Evolutionary conservation across 92 coral and sea anemone genomes (phyloP).

Genomic region (Heliopora coerulea): DNA sequence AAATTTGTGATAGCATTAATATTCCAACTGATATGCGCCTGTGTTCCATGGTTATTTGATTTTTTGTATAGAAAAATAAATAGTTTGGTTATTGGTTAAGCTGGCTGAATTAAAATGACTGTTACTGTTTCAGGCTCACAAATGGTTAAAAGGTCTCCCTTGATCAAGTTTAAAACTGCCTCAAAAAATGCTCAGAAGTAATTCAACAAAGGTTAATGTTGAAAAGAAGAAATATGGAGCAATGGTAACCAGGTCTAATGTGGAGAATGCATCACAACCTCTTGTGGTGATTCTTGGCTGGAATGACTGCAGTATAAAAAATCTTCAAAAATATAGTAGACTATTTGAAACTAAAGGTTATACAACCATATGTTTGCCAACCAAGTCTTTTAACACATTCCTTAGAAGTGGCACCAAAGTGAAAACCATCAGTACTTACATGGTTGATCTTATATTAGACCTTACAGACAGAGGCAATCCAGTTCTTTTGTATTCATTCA

Average conservation of each 20-base stretch:
- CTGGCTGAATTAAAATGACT: too few species aligned
- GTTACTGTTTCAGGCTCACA: neutral
- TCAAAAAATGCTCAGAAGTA: neutral
- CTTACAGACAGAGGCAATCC: constrained; percentile 59
- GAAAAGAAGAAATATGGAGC: constrained; percentile 56
- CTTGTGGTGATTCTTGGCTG: constrained; percentile 89
- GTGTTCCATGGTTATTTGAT: too few species aligned
- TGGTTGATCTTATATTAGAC: constrained; percentile 55
- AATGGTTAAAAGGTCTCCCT: neutral
- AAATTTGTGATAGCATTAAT: too few species aligned
- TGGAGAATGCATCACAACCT: constrained; percentile 45
- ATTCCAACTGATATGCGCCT: too few species aligned
- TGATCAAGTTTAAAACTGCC: neutral
- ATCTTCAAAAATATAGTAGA: constrained; percentile 74
- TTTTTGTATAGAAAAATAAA: neutral
- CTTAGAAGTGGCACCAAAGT: constrained; percentile 62
- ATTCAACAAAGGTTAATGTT: neutral
- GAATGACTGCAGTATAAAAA: constrained; percentile 79
- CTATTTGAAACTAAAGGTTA: constrained; percentile 72
- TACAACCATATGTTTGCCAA: constrained; percentile 70
- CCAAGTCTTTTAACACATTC: constrained; percentile 76
- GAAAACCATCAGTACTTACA: constrained; percentile 56
- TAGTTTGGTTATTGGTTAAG: neutral
- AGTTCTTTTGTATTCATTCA: constrained; percentile 66
- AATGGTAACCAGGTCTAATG: constrained; percentile 42